Base-by-base conservation (phyloP, 1,140 invertebrate species). In the Akabosia matsudoensis region DNA sequence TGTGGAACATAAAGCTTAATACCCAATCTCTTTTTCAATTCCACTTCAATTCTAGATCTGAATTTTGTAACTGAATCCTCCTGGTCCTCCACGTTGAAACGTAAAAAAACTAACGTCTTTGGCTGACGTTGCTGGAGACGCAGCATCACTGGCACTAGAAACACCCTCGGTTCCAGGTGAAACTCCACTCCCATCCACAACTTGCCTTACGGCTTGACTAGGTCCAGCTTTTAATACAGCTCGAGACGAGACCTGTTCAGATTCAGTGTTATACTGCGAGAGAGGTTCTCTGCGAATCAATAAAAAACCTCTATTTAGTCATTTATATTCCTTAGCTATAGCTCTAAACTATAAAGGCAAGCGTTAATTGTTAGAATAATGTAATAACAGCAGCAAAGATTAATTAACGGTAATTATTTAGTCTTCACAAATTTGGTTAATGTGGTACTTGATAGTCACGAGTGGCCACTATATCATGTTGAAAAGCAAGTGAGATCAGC, bases 1-100 rank as follows among this genome's bases (percentile, higher is more conserved):
- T n/a, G n/a, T n/a, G n/a, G n/a, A n/a, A n/a, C n/a, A n/a, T n/a
- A n/a, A n/a, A n/a, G n/a, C n/a, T n/a, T n/a, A n/a, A n/a, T n/a
- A n/a, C n/a, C n/a, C n/a, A n/a, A n/a, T n/a, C n/a, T n/a, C n/a
- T n/a, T n/a, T n/a, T n/a, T n/a, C n/a, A n/a, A 24, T 28, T 22
- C 4, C 56, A 24, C 28, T 13, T 33, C 10, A 1, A 0, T n/a
- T 3, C 52, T 75, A 81, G 22, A 81, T 70, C 34, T 56, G 74
- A 33, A 81, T 81, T 73, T 81, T 81, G 77, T 81, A 81, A 34
- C 78, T 79, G 74, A 81, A 81, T 16, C 80, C 80, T 72, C 80
- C 80, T 54, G 78, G 78, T 30, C 80, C 80, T 61, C 78, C 78
- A 10, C 80, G 78, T 24, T 79, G 74, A 33, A 81, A 81, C 10